Conservation (phyloP, 2,113 vertebrate genomes). For the Myocastor coypus region DNA sequence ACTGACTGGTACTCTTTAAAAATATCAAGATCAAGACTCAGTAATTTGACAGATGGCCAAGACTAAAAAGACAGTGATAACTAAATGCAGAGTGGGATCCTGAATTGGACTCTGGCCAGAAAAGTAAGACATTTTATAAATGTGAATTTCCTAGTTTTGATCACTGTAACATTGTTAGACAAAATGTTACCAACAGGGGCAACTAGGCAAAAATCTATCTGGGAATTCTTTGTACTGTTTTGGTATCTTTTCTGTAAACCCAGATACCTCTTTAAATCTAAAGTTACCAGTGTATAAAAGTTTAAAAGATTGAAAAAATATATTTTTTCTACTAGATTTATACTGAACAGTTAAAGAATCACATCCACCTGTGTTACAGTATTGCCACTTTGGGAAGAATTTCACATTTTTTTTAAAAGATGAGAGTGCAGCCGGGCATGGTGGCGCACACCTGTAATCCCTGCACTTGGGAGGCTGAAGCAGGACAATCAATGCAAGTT, state of each 20-base stretch:
- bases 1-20: not conserved
- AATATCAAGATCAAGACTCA: not conserved
- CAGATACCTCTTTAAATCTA: constrained; percentile 6
- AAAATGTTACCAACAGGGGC: not conserved
- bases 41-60: not conserved
- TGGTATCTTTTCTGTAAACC: not conserved
- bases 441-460: too few species aligned
- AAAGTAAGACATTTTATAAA: constrained; percentile 2
- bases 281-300: constrained; percentile 29
- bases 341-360: not conserved
- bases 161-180: not conserved
- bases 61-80: not conserved
- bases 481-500: too few species aligned
- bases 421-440: not conserved
- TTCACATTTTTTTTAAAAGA: not conserved
- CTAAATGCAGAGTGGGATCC: not conserved
- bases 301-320: not conserved
- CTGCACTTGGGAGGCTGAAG: too few species aligned
- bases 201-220: not conserved
- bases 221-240: not conserved
- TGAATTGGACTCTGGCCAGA: not conserved
- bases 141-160: constrained; percentile 14
- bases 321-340: constrained; percentile 15
- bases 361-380: not conserved
- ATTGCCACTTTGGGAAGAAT: not conserved